Percentiles rank a stretch among this genome's conserved stretches.
Conservation (phyloP, 2,797 vertebrate genomes). For the Microtus agrestis region DNA sequence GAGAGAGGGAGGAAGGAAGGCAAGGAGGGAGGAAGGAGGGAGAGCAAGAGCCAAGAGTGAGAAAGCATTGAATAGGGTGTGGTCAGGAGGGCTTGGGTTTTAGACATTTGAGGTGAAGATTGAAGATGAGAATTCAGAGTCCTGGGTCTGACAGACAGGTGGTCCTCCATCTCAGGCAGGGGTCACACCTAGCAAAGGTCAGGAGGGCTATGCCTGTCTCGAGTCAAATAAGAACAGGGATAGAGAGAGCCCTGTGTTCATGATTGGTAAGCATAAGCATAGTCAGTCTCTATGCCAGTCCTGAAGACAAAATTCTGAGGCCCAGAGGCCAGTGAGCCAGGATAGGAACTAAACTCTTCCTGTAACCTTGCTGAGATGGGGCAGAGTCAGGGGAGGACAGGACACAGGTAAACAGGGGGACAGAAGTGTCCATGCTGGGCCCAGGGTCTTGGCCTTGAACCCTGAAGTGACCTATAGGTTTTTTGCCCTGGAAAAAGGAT, state of each 20-base stretch:
- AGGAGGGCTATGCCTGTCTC: background rate
- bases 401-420: background rate
- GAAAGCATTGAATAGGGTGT: background rate
- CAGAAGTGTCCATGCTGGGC: background rate
- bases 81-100: background rate
- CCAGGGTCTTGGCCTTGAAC: no score
- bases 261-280: background rate
- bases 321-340: background rate
- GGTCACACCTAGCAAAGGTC: no score
- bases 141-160: no score
- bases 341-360: background rate
- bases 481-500: background rate
- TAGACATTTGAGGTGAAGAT: background rate
- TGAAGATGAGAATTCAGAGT: background rate
- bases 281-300: fast-evolving
- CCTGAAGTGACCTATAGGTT: no score
- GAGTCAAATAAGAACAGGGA: background rate
- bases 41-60: no score
- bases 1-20: no score
- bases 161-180: no score
- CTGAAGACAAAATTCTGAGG: background rate
- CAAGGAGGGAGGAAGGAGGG: background rate
- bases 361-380: no score
- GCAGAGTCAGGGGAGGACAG: background rate
- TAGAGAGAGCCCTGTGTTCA: background rate